phyloP scores from a whole-genome alignment of 2,888 invertebrate genomes.

The Nesidiocoris tenuis region DNA sequence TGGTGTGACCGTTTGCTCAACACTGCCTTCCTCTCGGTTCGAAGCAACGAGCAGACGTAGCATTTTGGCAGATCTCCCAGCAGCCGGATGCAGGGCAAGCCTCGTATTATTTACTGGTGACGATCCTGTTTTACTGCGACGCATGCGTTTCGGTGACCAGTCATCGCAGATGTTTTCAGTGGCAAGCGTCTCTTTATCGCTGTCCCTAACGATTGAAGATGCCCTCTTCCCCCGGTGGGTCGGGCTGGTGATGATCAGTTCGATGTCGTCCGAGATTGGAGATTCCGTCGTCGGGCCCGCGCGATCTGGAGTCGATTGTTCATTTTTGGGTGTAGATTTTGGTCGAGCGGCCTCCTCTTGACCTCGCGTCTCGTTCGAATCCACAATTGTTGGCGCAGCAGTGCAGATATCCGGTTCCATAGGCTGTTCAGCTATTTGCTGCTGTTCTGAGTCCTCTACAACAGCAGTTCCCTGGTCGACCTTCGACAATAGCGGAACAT shows the following conservation, averaged over 20 bases:
- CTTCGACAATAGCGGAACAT: background rate
- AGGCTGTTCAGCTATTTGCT: background rate
- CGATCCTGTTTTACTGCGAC: background rate
- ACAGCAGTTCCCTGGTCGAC: background rate
- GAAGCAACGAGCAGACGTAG: slow-evolving; percentile 3
- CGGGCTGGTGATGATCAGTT: slow-evolving; percentile 20
- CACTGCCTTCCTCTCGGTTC: background rate
- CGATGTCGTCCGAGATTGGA: slow-evolving; percentile 10
- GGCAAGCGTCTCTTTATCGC: slow-evolving; percentile 9
- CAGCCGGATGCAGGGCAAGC: background rate
- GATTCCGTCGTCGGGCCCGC: background rate
- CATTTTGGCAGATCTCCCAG: slow-evolving; percentile 29
- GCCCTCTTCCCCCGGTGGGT: slow-evolving; percentile 7
- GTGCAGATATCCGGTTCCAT: no score
- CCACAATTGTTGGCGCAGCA: background rate
- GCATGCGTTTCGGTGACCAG: background rate
- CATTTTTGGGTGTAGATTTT: background rate
- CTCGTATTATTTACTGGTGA: slow-evolving; percentile 1
- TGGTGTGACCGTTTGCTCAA: background rate
- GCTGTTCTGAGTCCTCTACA: background rate
- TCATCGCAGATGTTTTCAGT: background rate
- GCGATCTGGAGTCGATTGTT: background rate
- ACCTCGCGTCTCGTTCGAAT: background rate
- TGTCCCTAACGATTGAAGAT: slow-evolving; percentile 11
- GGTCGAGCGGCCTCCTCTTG: background rate